phyloP scores from a whole-genome alignment of 2,888 invertebrate genomes.

The Anarsia innoxiella region DNA sequence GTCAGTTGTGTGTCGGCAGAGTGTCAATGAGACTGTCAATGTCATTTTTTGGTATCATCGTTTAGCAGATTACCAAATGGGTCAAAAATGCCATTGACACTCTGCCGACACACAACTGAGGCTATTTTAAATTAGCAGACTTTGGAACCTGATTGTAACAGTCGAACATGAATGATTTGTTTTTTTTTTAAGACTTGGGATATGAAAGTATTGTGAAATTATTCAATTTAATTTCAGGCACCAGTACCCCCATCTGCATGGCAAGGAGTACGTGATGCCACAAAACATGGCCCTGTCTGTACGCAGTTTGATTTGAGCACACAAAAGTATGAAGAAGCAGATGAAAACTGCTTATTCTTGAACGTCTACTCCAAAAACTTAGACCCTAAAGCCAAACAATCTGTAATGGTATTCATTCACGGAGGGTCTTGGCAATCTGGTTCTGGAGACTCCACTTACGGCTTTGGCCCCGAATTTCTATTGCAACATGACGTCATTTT shows the following conservation, averaged over 20 bases:
- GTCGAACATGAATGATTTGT: too few species aligned
- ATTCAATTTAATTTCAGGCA: constrained; percentile 25
- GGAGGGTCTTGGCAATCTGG: constrained; percentile 39
- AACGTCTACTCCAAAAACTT: constrained; percentile 39
- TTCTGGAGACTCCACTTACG: constrained; percentile 49
- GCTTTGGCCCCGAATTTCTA: constrained; percentile 72
- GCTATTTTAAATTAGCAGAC: too few species aligned
- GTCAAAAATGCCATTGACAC: too few species aligned
- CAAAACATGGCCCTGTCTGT: constrained; percentile 31
- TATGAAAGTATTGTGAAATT: too few species aligned
- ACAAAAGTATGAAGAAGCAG: constrained; percentile 21
- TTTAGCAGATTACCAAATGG: too few species aligned
- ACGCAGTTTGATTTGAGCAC: constrained; percentile 31
- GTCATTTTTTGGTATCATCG: too few species aligned
- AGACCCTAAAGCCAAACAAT: constrained; percentile 21
- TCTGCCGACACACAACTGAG: too few species aligned
- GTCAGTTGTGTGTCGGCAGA: too few species aligned
- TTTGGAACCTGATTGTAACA: too few species aligned
- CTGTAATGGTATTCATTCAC: constrained; percentile 48
- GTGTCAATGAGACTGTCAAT: too few species aligned
- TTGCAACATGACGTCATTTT: constrained; percentile 67
- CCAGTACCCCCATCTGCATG: constrained; percentile 33
- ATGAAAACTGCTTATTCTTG: constrained; percentile 42
- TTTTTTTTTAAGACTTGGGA: too few species aligned
- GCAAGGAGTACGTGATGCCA: constrained; percentile 32